Base-by-base conservation (phyloP, 2,797 vertebrate genomes). In the Enteromius trimaculatus region DNA sequence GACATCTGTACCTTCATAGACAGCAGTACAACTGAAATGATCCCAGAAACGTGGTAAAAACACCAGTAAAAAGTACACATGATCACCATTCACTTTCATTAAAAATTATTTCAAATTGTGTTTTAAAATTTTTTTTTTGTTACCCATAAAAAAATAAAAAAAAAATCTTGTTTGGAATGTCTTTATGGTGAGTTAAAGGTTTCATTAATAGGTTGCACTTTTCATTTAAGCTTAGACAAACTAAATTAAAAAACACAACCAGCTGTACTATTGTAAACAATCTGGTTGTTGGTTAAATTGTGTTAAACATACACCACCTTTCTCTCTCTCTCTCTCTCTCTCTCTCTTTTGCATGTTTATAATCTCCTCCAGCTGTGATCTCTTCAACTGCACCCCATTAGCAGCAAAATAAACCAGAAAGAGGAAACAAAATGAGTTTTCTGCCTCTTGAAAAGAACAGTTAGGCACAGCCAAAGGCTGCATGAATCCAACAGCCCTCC, bases 361-460 rank as follows among this genome's bases (percentile, higher is more conserved):
- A 64, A 80, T 58, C 53, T 58, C 53, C 53, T 42, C 65, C 66
- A 80, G 17, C 66, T 47, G 68, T 37, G 55, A 72, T 49, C 69
- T 72, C 21, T 72, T 81, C 69, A 64, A 62, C 69, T 81, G 26
- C 69, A 64, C 29, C 69, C 55, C 39, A 64, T 62, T 49, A 37
- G 26, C 39, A 72, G 62, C 7, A 64, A 62, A 47, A 7, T 37
- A 49, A 64, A 64, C 79, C 39, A 60, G 55, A 81, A 64, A 62
- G 21, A 64, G 26, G 72, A 47, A 81, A 60, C 79, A 60, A 60
- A 80, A 81, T 72, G 13, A 49, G 37, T 72, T 72, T 47, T 47
- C 44, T 13, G 39, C 21, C 42, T 44, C 39, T 23, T 29, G 53
- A 72, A 72, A 72, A 72, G 68, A 72, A 65, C 60, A 72, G 68